phyloP scores from a whole-genome alignment of 1,140 invertebrate species.

The Drusus annulatus region DNA sequence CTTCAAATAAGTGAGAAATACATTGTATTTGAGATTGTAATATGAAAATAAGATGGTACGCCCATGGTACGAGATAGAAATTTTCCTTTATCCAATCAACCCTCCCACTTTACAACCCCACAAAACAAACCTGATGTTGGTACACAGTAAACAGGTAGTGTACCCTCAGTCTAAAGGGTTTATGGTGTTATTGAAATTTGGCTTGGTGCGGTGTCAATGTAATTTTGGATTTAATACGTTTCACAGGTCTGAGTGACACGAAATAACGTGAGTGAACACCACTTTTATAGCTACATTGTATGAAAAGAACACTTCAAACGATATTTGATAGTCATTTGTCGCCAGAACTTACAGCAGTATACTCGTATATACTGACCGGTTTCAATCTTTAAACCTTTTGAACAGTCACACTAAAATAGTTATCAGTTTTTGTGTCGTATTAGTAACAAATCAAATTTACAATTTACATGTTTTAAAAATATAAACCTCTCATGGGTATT shows the following conservation, averaged over 20 bases:
- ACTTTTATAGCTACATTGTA: neutral
- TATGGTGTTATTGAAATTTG: conserved; percentile 8
- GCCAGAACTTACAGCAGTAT: too few species aligned
- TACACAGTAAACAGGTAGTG: neutral
- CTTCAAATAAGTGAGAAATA: too few species aligned
- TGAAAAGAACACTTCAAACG: neutral
- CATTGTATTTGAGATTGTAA: too few species aligned
- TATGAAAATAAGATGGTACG: too few species aligned
- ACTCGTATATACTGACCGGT: too few species aligned
- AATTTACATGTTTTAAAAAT: too few species aligned
- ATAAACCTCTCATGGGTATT: too few species aligned
- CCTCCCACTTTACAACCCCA: neutral
- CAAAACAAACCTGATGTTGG: conserved; percentile 1
- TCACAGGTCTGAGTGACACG: neutral
- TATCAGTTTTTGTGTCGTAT: too few species aligned
- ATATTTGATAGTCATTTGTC: too few species aligned
- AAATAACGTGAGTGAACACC: neutral
- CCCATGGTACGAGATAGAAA: neutral
- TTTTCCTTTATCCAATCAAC: conserved; percentile 21
- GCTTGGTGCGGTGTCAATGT: neutral
- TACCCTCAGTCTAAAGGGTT: neutral
- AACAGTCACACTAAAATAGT: too few species aligned
- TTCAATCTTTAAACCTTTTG: too few species aligned
- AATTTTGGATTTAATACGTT: neutral
- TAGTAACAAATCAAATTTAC: too few species aligned